phyloP scores from a whole-genome alignment of 2,888 invertebrate genomes.

The Thelaira solivaga region DNA sequence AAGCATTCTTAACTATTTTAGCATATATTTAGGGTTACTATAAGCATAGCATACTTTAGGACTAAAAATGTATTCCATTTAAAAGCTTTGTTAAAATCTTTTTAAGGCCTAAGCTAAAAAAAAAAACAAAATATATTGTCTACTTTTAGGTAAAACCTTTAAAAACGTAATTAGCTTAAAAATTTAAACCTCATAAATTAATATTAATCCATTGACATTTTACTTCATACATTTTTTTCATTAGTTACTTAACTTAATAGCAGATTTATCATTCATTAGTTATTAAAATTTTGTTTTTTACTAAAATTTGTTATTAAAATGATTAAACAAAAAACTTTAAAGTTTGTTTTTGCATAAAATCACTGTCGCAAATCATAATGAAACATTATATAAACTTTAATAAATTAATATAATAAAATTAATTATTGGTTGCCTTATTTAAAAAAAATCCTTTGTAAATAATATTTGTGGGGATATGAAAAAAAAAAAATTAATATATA shows the following conservation, averaged over 20 bases:
- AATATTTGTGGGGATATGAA: neutral
- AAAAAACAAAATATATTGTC: too few species aligned
- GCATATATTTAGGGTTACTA: too few species aligned
- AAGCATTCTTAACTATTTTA: too few species aligned
- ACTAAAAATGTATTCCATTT: too few species aligned
- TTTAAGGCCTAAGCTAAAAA: too few species aligned
- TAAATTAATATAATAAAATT: slow-evolving; percentile 1
- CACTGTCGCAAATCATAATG: slow-evolving; percentile 14
- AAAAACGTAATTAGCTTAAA: neutral
- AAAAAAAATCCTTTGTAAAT: slow-evolving; percentile 25
- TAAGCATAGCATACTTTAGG: too few species aligned
- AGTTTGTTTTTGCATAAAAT: slow-evolving; percentile 28
- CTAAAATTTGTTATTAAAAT: neutral
- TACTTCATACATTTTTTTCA: neutral
- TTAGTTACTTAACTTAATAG: neutral
- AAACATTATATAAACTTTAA: slow-evolving; percentile 28
- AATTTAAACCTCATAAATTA: too few species aligned
- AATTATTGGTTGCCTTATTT: slow-evolving; percentile 19
- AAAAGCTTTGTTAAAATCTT: too few species aligned
- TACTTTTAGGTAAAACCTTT: too few species aligned
- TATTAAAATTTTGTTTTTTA: slow-evolving; percentile 22
- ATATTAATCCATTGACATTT: too few species aligned
- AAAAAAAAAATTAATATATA: slow-evolving; percentile 1
- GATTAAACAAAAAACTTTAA: neutral
- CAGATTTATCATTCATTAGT: slow-evolving; percentile 7